Evolutionary conservation across 2,113 vertebrate species (phyloP), one percentile per base, ranked within the genome.

Genomic region (Amphiprion percula): DNA sequence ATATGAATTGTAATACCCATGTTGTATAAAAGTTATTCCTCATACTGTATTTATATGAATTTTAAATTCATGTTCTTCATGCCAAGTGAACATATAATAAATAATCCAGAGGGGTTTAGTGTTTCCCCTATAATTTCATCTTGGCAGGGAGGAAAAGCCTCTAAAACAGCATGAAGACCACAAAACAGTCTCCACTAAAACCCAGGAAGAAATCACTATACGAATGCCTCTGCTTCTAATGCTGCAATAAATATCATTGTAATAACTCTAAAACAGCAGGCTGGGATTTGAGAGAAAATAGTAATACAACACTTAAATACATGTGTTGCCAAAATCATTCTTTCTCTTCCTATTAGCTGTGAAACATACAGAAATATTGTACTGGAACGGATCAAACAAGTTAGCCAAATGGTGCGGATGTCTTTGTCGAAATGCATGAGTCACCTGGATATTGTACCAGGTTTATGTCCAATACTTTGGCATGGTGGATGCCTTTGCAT

Each of bases 61-160:
- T 44, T 12, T 44, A 44, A 14, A 44, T 1, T 15, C 4, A 47
- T 12, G 59, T 2, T 37, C 28, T n/a, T 23, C 30, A 68, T n/a
- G 33, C 47, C 39, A 61, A 77, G 69, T 28, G 19, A 56, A 68
- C 54, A 44, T 16, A 55, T 39, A 61, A 44, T 56, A 52, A 68
- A 70, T 21, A 15, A 28, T 4, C 44, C 56, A 61, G n/a, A 50
- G 47, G 24, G 69, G 62, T 75, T 86, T 53, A 26, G 39, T 52
- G 33, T 68, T 74, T 63, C 24, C 55, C 10, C 39, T 55, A 50
- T 70, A 65, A 86, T 80, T 72, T 68, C 5, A 64, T 61, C 41
- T 61, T 72, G 80, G 65, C 65, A 86, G 28, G 2, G 21, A 80
- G 16, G 68, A 75, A 70, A 63, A 56, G 47, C 66, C 2, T 71